Conservation (phyloP, 2,888 invertebrate genomes). For the Protonemura montana region DNA sequence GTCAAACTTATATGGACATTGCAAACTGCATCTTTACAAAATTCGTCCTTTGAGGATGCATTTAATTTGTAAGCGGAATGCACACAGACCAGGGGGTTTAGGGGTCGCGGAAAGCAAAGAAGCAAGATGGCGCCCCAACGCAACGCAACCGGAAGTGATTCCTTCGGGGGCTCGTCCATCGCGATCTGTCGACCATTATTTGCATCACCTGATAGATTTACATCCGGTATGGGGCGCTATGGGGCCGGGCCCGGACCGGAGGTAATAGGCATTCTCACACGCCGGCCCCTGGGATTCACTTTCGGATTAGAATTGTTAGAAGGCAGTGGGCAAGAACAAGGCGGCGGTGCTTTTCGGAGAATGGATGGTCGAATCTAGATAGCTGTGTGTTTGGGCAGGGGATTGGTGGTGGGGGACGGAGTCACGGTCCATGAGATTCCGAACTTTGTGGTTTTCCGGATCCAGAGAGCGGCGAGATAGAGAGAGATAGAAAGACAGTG, state of each 20-base stretch:
- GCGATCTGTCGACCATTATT: background rate
- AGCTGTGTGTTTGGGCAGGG: background rate
- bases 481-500: background rate
- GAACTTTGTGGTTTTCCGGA: background rate
- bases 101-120: too few species aligned
- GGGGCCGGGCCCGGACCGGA: background rate
- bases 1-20: too few species aligned
- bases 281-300: background rate
- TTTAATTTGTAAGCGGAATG: too few species aligned
- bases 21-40: too few species aligned
- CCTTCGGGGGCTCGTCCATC: background rate
- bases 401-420: background rate
- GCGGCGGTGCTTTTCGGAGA: background rate
- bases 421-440: slow-evolving; percentile 12
- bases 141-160: background rate
- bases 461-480: background rate
- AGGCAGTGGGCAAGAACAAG: background rate
- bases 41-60: too few species aligned
- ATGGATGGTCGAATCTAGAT: background rate
- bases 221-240: slow-evolving; percentile 32
- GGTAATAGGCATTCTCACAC: too few species aligned
- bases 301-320: slow-evolving; percentile 14
- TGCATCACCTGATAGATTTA: slow-evolving; percentile 19
- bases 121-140: too few species aligned
- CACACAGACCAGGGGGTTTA: too few species aligned